Base-by-base conservation (phyloP, 2,797 vertebrate species). In the Mormyrops boulengeri region DNA sequence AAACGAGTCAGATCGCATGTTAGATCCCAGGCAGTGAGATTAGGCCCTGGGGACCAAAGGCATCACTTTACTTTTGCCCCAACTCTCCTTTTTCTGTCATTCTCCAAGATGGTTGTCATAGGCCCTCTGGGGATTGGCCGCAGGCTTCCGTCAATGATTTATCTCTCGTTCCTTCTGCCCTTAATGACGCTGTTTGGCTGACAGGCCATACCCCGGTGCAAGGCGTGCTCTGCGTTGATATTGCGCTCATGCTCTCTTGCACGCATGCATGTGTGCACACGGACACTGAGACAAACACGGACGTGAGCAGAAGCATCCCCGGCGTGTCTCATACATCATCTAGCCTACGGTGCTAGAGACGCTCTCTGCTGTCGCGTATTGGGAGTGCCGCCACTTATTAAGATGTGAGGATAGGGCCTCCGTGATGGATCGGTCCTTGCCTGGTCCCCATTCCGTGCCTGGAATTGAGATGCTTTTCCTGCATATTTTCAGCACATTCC, bases 341-440 rank as follows among this genome's bases (percentile, higher is more conserved):
- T 19, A 22, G 30, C 50, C 30, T 34, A 19, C 11, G 88, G 30
- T 19, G 34, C 66, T 30, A 17, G 17, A 80, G 50, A 89, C 38
- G 26, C 55, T 7, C 49, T 89, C 88, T 82, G 73, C 17, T 53
- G 47, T 62, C 49, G 55, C n/a, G 30, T 14, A 89, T 34, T 19
- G 88, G 50, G 50, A 26, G 30, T 89, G 69, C 69, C 34, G 22
- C 30, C 49, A 57, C 30, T 55, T 89, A 82, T 80, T 55, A 55
- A 57, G 50, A 89, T 80, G 47, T 53, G 38, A 34, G 17, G 88
- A 89, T 80, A 80, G 50, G 88, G 50, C 69, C 44, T 47, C 34
- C 11, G 17, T 89, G 88, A 89, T 82, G 69, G 47, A 89, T 89
- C 69, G 19, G 26, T 66, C 49, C 7, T 50, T 88, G 88, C 66